Conservation (phyloP, 2,888 invertebrate genomes). For the Ariolimax columbianus region DNA sequence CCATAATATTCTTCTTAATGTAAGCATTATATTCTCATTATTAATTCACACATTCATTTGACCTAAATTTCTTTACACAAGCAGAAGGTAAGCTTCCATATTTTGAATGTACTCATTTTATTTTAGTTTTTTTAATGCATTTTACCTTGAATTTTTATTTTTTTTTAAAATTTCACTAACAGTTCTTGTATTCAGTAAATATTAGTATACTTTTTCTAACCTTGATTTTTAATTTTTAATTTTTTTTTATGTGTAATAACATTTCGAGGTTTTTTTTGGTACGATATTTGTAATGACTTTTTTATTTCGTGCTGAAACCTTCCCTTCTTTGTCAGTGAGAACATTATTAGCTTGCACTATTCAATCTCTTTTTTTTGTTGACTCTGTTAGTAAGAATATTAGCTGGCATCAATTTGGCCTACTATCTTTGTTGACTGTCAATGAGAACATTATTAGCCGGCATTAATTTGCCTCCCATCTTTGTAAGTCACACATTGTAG, state of each 20-base stretch:
- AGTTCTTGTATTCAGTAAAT: not conserved
- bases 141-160: not conserved
- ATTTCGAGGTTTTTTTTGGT: not conserved
- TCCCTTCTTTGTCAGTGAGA: no score
- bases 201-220: not conserved
- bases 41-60: slow-evolving; percentile 9
- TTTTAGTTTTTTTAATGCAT: not conserved
- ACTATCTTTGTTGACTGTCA: no score
- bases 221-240: not conserved
- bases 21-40: not conserved
- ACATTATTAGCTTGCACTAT: no score
- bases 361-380: no score
- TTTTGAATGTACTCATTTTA: not conserved
- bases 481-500: no score
- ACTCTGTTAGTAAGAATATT: no score
- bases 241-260: not conserved
- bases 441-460: no score
- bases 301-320: not conserved
- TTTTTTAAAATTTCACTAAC: not conserved
- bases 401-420: no score
- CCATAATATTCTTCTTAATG: not conserved
- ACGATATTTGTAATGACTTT: not conserved
- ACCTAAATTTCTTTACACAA: not conserved
- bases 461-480: no score
- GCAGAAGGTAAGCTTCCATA: slow-evolving; percentile 14